A percentile compares a stretch with the other conserved stretches of the same genome.
These are phyloP conservation scores for Micromussa lordhowensis DNA, from an alignment of 92 coral and sea anemone genomes.

Conservation along the genomic window DNA sequence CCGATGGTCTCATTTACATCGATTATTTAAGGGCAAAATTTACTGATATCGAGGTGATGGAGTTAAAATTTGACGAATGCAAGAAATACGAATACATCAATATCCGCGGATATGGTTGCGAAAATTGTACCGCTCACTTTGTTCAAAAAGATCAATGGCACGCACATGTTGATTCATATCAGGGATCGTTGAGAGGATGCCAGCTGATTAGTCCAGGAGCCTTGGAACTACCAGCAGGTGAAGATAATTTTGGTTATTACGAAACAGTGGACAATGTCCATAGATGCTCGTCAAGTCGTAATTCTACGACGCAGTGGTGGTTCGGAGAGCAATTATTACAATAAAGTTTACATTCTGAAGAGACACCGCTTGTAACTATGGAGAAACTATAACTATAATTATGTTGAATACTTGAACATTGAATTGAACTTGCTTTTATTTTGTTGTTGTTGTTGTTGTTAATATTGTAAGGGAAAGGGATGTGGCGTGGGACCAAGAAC, in stretches of 20 bases:
- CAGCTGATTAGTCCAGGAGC: neutral
- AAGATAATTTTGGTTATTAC: constrained; percentile 55
- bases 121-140: constrained; percentile 45
- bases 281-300: constrained; percentile 26
- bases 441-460: too few species aligned
- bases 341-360: too few species aligned
- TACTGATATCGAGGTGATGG: constrained; percentile 31
- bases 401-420: too few species aligned
- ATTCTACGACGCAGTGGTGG: constrained; percentile 69
- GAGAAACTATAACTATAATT: too few species aligned
- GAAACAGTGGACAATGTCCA: constrained; percentile 14
- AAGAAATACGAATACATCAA: constrained; percentile 44
- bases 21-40: constrained; percentile 53
- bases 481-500: too few species aligned
- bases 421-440: too few species aligned
- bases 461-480: too few species aligned
- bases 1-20: constrained; percentile 46
- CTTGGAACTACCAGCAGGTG: neutral
- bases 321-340: constrained; percentile 17
- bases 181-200: neutral
- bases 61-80: neutral
- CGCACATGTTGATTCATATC: constrained; percentile 20
- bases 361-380: too few species aligned
- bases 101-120: constrained; percentile 44
- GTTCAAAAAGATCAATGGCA: constrained; percentile 8